Percentiles rank a stretch among this genome's conserved stretches.
Evolutionary conservation across 2,888 invertebrate genomes (phyloP).

Genomic region (Tetragnatha montana): DNA sequence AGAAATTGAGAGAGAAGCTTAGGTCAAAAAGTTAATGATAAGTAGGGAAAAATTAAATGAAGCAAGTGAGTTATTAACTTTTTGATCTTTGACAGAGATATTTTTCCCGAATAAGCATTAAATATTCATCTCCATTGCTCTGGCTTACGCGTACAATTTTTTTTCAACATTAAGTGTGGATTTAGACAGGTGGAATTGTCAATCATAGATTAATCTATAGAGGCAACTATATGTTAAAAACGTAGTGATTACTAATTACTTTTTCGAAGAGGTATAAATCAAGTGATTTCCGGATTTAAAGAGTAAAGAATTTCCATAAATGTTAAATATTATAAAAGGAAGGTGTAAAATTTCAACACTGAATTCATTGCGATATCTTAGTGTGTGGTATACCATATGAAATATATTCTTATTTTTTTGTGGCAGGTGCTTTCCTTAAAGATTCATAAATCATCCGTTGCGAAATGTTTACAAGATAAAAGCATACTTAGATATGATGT

Average conservation of each 20-base stretch:
- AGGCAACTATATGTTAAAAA: background rate
- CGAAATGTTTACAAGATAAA: background rate
- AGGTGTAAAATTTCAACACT: background rate
- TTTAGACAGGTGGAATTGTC: background rate
- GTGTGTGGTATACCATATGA: slow-evolving; percentile 7
- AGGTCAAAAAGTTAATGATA: too few species aligned
- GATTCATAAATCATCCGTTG: slow-evolving; percentile 15
- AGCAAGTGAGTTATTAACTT: too few species aligned
- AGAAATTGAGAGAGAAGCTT: too few species aligned
- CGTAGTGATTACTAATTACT: background rate
- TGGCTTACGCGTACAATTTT: background rate
- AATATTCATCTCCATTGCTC: background rate
- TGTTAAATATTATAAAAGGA: background rate
- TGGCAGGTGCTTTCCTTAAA: slow-evolving; percentile 3
- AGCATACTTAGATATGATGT: background rate
- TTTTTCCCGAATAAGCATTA: background rate
- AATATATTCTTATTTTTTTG: background rate
- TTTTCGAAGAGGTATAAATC: background rate
- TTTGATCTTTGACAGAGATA: too few species aligned
- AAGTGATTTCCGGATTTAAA: background rate
- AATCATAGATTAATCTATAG: background rate
- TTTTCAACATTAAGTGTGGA: background rate
- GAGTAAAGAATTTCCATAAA: background rate
- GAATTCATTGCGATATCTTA: background rate
- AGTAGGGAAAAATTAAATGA: too few species aligned